Percentiles rank a stretch among this genome's conserved stretches.
These are phyloP conservation scores for Byasa hedistus DNA, from an alignment of 2,888 invertebrate genomes.

Conservation along the genomic window DNA sequence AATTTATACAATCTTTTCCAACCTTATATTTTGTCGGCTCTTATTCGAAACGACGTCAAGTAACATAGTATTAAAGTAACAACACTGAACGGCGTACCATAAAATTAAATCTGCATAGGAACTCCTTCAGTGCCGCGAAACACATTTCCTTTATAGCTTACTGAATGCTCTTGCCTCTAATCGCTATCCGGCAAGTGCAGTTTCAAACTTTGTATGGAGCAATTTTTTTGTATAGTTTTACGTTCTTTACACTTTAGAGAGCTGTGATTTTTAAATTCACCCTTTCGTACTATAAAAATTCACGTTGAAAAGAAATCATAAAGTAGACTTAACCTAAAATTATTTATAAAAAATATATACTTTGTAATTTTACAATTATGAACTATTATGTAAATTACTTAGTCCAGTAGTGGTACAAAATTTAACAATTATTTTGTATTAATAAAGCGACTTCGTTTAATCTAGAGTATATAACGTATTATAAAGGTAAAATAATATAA, in stretches of 20 bases:
- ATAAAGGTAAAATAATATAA: too few relatives aligned
- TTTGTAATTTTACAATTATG: too few relatives aligned
- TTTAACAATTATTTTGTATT: too few relatives aligned
- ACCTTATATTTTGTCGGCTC: not conserved
- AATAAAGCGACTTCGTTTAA: too few relatives aligned
- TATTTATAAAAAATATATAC: too few relatives aligned
- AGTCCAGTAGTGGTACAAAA: too few relatives aligned
- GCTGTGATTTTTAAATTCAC: not conserved
- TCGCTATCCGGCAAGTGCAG: slow-evolving; percentile 8
- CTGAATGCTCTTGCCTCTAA: slow-evolving; percentile 19
- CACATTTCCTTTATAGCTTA: slow-evolving; percentile 18
- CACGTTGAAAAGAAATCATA: too few relatives aligned
- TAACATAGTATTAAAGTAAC: not conserved
- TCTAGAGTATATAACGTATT: too few relatives aligned
- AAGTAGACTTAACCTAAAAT: too few relatives aligned
- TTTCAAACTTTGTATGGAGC: slow-evolving; percentile 7
- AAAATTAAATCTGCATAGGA: slow-evolving; percentile 14
- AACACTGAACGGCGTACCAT: slow-evolving; percentile 7
- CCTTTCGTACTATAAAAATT: not conserved
- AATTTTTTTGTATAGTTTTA: slow-evolving; percentile 1
- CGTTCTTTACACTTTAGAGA: not conserved
- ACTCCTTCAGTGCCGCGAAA: slow-evolving; percentile 12
- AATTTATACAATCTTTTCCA: not conserved
- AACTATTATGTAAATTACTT: too few relatives aligned
- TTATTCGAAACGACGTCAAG: not conserved